These are phyloP conservation scores for Steinernema scapterisci DNA, from an alignment of 2,888 invertebrate species.

Conservation along the genomic window DNA sequence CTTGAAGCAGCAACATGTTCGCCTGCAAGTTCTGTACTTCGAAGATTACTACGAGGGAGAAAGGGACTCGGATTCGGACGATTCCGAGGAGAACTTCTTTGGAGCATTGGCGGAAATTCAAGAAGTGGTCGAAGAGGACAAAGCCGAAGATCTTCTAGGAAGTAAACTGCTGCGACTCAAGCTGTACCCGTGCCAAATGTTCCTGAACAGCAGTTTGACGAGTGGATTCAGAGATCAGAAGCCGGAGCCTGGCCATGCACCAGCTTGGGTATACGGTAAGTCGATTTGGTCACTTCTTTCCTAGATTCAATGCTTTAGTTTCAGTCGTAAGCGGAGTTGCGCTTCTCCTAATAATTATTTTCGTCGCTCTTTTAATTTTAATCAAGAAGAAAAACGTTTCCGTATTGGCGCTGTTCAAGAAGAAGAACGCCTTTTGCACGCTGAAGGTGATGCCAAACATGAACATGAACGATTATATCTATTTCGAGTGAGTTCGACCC, in stretches of 20 bases:
- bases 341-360: not conserved
- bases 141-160: not conserved
- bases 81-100: not conserved
- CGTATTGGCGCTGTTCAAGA: not conserved
- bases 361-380: not conserved
- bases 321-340: not conserved
- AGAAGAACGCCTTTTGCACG: not conserved
- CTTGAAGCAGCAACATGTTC: not conserved
- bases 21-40: not conserved
- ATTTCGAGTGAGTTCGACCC: not conserved
- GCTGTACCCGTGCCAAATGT: conserved; percentile 3
- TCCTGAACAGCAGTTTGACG: not conserved
- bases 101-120: not conserved
- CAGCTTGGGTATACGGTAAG: not conserved
- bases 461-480: conserved; percentile 19
- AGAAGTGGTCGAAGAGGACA: conserved; percentile 3
- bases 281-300: not conserved
- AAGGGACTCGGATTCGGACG: not conserved
- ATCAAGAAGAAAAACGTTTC: not conserved
- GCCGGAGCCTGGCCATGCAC: not conserved
- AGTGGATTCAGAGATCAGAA: too few relatives aligned
- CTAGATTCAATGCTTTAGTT: not conserved
- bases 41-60: conserved; percentile 1
- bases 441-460: conserved; percentile 1
- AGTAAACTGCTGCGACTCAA: not conserved